Percentiles rank a stretch among this genome's conserved stretches.
Evolutionary conservation across 2,888 invertebrate genomes (phyloP).

Genomic region (Drosophila stalkeri): DNA sequence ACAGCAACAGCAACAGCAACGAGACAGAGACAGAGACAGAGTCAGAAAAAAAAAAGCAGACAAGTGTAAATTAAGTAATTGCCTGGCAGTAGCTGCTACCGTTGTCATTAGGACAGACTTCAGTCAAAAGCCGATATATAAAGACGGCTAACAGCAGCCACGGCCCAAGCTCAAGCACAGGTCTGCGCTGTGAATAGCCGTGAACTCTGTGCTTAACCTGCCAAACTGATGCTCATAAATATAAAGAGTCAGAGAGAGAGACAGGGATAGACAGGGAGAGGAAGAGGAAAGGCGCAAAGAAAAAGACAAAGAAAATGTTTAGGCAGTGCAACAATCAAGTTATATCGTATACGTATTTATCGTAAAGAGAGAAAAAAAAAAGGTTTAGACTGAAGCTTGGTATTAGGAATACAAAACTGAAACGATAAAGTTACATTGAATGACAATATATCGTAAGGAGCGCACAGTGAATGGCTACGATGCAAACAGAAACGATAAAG

Average conservation of each 20-base stretch:
- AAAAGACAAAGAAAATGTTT: not conserved
- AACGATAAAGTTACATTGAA: too few relatives aligned
- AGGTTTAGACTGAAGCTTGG: too few relatives aligned
- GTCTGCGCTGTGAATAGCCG: slow-evolving; percentile 14
- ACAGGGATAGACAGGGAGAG: not conserved
- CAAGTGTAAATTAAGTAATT: slow-evolving; percentile 77
- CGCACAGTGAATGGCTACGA: too few relatives aligned
- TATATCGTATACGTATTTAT: slow-evolving; percentile 6
- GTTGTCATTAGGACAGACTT: slow-evolving; percentile 75
- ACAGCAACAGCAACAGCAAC: not conserved
- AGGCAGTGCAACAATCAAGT: not conserved
- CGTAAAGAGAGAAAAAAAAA: too few relatives aligned
- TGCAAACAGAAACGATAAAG: too few relatives aligned
- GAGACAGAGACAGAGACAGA: not conserved
- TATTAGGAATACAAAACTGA: too few relatives aligned
- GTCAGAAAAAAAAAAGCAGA: slow-evolving; percentile 42
- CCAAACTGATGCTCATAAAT: slow-evolving; percentile 57
- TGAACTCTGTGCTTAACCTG: slow-evolving; percentile 59
- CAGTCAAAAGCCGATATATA: slow-evolving; percentile 57
- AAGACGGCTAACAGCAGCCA: slow-evolving; percentile 35
- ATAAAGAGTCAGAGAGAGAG: slow-evolving; percentile 1
- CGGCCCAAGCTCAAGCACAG: not conserved
- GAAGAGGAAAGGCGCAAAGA: not conserved
- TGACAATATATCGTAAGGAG: too few relatives aligned
- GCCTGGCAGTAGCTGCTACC: slow-evolving; percentile 72